A percentile compares a stretch with the other conserved stretches of the same genome.
Evolutionary conservation across 2,888 invertebrate genomes (phyloP).

Genomic region (Microchrysa polita): DNA sequence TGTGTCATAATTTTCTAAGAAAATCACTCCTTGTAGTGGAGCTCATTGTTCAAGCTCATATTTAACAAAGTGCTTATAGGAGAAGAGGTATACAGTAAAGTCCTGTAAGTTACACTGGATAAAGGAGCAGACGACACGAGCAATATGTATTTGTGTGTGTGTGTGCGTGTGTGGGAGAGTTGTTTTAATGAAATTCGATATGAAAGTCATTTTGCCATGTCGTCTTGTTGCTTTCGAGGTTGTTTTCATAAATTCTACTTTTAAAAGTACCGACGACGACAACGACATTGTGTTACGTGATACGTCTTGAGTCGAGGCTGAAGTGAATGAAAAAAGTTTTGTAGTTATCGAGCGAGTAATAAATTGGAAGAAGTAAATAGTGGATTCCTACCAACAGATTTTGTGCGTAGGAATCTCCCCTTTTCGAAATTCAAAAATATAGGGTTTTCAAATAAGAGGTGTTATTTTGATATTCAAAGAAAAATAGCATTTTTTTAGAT

Average conservation of each 20-base stretch:
- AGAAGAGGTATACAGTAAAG: no score
- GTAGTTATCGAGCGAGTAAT: no score
- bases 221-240: not conserved
- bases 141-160: not conserved
- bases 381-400: no score
- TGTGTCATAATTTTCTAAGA: conserved; percentile 32
- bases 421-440: no score
- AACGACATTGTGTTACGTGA: not conserved
- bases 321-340: no score
- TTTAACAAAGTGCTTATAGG: conserved; percentile 22
- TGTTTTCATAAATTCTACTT: conserved; percentile 9
- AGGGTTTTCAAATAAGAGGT: no score
- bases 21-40: not conserved
- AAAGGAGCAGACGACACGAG: not conserved
- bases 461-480: no score
- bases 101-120: no score
- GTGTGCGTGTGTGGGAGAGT: conserved; percentile 3
- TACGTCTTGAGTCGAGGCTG: no score
- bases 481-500: no score
- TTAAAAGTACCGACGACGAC: not conserved
- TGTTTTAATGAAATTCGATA: conserved; percentile 32
- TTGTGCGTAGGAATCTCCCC: no score
- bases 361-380: no score
- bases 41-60: conserved; percentile 3
- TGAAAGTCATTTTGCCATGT: not conserved